A percentile compares a stretch with the other conserved stretches of the same genome.
Evolutionary conservation across 1,140 invertebrate genomes (phyloP).

Genomic region (Thaumatotibia leucotreta): DNA sequence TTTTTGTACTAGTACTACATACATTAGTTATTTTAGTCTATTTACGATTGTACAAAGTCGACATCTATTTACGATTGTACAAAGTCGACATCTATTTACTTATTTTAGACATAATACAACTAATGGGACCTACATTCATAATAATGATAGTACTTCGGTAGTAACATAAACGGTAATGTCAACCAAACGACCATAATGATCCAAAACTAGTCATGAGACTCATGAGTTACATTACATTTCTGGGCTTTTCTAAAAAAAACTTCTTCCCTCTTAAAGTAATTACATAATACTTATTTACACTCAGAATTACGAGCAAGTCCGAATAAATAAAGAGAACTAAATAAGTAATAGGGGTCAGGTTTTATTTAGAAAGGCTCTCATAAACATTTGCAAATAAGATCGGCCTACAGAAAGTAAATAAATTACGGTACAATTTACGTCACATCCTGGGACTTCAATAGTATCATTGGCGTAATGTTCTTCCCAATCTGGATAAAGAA

Average conservation of each 20-base stretch:
- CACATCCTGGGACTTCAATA: not conserved
- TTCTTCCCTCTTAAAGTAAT: too few relatives aligned
- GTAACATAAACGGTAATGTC: not conserved
- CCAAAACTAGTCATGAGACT: too few relatives aligned
- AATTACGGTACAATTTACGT: conserved; percentile 12
- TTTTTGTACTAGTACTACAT: too few relatives aligned
- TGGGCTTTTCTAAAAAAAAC: too few relatives aligned
- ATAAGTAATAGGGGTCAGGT: too few relatives aligned
- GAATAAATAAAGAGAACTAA: too few relatives aligned
- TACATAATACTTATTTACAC: too few relatives aligned
- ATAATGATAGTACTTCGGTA: not conserved
- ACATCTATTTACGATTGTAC: not conserved
- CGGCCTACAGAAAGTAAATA: not conserved
- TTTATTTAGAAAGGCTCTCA: too few relatives aligned
- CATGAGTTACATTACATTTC: too few relatives aligned
- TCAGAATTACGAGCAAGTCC: too few relatives aligned
- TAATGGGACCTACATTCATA: conserved; percentile 14
- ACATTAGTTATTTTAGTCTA: not conserved
- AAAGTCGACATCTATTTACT: not conserved
- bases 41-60: not conserved
- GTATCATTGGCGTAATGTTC: not conserved
- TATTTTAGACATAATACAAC: not conserved
- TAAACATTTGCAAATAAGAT: too few relatives aligned
- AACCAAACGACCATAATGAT: too few relatives aligned
- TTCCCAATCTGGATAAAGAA: not conserved